These are phyloP conservation scores for Lanistes nyassanus DNA, from an alignment of 1,140 invertebrate genomes.

Conservation along the genomic window DNA sequence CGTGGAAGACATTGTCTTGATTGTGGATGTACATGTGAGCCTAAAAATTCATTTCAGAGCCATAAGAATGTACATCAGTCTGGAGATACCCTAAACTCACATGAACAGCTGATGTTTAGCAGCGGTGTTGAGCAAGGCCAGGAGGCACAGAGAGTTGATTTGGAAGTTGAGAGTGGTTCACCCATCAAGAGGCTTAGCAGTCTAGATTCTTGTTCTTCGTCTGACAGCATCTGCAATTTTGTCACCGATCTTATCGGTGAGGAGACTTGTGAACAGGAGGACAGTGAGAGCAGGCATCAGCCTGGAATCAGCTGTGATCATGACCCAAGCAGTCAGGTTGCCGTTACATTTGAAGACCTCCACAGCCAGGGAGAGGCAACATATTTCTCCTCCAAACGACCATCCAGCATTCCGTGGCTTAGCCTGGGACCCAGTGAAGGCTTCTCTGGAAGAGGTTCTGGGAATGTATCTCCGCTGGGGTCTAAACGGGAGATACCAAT, in stretches of 20 bases:
- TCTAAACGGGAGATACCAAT: conserved; percentile 2
- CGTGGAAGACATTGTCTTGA: too few relatives aligned
- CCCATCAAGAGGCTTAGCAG: conserved; percentile 1
- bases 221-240: conserved; percentile 38
- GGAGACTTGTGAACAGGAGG: conserved; percentile 22
- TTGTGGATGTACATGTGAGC: too few relatives aligned
- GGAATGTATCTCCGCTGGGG: background rate
- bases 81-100: too few relatives aligned
- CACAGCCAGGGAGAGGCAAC: conserved; percentile 9
- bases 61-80: too few relatives aligned
- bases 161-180: too few relatives aligned
- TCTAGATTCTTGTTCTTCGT: conserved; percentile 11
- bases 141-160: too few relatives aligned
- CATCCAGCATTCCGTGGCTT: conserved; percentile 15
- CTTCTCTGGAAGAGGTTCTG: conserved; percentile 10
- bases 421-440: conserved; percentile 20
- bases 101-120: too few relatives aligned
- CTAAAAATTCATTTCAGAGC: too few relatives aligned
- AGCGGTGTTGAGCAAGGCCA: too few relatives aligned
- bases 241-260: conserved; percentile 39
- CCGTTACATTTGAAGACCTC: conserved; percentile 18
- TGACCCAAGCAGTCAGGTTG: too few relatives aligned
- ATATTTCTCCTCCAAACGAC: background rate
- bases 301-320: too few relatives aligned
- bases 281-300: background rate